These are phyloP conservation scores for Phyto melanocephala DNA, from an alignment of 2,888 invertebrate species.

Conservation along the genomic window DNA sequence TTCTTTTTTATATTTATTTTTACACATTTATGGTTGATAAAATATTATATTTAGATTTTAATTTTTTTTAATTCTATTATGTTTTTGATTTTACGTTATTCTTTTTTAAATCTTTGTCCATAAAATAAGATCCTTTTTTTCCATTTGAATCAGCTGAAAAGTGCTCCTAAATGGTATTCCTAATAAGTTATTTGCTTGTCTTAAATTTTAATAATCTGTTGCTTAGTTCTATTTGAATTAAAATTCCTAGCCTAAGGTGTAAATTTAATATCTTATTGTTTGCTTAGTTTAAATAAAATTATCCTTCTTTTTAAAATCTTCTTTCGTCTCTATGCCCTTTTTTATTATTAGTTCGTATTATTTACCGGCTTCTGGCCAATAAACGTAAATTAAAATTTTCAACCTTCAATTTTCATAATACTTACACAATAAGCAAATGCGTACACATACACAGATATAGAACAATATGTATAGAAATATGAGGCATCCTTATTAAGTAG, in stretches of 20 bases:
- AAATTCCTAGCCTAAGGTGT: conserved; percentile 12
- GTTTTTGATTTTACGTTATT: too few species aligned
- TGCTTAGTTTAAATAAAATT: not conserved
- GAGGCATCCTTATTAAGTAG: conserved; percentile 43
- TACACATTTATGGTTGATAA: too few species aligned
- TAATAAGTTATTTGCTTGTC: not conserved
- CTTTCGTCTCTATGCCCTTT: not conserved
- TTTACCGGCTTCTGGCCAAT: conserved; percentile 21
- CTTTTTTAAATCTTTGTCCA: too few species aligned
- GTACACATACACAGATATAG: not conserved
- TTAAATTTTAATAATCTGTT: not conserved
- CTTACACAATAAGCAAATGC: too few species aligned
- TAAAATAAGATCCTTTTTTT: too few species aligned
- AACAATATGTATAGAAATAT: conserved; percentile 23
- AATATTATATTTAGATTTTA: too few species aligned
- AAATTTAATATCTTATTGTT: conserved; percentile 25
- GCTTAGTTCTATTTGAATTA: conserved; percentile 16
- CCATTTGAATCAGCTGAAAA: too few species aligned
- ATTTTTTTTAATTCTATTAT: too few species aligned
- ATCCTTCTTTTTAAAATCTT: not conserved
- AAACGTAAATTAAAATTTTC: conserved; percentile 35
- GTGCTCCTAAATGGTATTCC: not conserved
- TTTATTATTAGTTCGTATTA: not conserved
- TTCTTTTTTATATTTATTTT: too few species aligned
- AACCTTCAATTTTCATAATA: conserved; percentile 45